A percentile compares a stretch with the other conserved stretches of the same genome.
Conservation (phyloP, 2,888 invertebrate genomes). For the Platycheirus albimanus region DNA sequence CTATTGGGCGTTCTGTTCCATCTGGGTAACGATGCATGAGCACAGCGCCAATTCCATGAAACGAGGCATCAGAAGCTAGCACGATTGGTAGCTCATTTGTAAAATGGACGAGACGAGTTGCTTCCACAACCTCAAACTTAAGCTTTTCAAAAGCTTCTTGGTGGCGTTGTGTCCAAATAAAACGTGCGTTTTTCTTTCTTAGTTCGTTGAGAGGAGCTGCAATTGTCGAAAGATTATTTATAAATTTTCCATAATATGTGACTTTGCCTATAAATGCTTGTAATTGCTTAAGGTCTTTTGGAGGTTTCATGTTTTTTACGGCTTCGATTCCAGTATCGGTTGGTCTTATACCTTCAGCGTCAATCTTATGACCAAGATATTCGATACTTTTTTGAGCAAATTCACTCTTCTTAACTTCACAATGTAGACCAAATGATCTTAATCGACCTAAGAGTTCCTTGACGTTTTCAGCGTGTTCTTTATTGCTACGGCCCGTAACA, state of each 20-base stretch:
- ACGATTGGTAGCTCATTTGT: constrained; percentile 40
- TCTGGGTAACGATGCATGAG: constrained; percentile 45
- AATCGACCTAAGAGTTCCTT: constrained; percentile 32
- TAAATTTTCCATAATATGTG: too few relatives aligned
- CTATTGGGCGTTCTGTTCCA: too few relatives aligned
- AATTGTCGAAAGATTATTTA: constrained; percentile 35
- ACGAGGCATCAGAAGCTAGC: constrained; percentile 54
- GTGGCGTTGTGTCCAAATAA: constrained; percentile 38
- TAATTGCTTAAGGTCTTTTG: constrained; percentile 30
- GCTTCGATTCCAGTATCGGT: constrained; percentile 53
- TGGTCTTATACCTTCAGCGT: constrained; percentile 47
- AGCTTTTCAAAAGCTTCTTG: constrained; percentile 25
- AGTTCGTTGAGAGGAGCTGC: constrained; percentile 54
- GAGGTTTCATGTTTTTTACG: constrained; percentile 52
- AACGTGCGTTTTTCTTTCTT: constrained; percentile 25
- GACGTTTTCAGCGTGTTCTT: constrained; percentile 52
- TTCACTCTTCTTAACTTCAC: constrained; percentile 47
- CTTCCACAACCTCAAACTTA: constrained; percentile 20
- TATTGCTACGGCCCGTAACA: constrained; percentile 47
- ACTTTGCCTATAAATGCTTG: constrained; percentile 62
- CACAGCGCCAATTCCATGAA: too few relatives aligned
- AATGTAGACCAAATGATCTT: constrained; percentile 38
- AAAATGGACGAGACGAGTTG: constrained; percentile 50
- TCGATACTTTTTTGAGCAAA: constrained; percentile 62
- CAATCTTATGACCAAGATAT: constrained; percentile 45